phyloP scores from a whole-genome alignment of 2,888 invertebrate species.

The Drosophila ustulata region DNA sequence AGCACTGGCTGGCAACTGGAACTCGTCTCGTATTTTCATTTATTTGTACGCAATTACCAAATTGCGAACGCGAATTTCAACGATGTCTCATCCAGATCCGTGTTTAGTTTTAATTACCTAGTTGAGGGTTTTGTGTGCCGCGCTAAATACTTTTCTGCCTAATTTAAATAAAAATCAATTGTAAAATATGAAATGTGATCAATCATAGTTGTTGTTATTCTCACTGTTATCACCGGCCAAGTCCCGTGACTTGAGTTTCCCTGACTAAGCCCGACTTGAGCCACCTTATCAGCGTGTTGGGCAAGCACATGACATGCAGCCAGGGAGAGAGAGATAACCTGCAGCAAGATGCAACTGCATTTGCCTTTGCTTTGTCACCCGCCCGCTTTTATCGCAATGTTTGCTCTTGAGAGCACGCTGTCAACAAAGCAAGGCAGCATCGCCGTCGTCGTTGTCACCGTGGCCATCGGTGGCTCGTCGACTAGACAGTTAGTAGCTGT shows the following conservation, averaged over 20 bases:
- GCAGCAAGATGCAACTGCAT: slow-evolving; percentile 33
- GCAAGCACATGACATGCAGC: slow-evolving; percentile 51
- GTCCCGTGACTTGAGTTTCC: slow-evolving; percentile 69
- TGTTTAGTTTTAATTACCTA: slow-evolving; percentile 65
- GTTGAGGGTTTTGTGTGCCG: slow-evolving; percentile 46
- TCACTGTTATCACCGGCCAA: slow-evolving; percentile 30
- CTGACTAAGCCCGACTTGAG: slow-evolving; percentile 57
- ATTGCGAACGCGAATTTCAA: slow-evolving; percentile 62
- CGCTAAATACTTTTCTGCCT: slow-evolving; percentile 59
- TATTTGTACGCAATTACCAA: slow-evolving; percentile 36
- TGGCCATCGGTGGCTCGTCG: slow-evolving; percentile 17
- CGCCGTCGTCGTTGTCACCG: background rate
- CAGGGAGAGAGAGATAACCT: slow-evolving; percentile 61
- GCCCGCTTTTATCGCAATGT: slow-evolving; percentile 66
- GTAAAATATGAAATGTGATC: slow-evolving; percentile 55
- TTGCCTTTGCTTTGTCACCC: slow-evolving; percentile 34
- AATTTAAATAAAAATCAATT: slow-evolving; percentile 78
- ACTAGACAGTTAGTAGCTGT: slow-evolving; percentile 47
- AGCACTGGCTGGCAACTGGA: background rate
- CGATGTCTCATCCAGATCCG: slow-evolving; percentile 59
- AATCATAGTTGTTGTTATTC: background rate
- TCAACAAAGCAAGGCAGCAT: slow-evolving; percentile 13
- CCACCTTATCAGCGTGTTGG: slow-evolving; percentile 51
- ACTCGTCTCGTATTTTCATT: slow-evolving; percentile 22
- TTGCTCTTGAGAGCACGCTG: slow-evolving; percentile 53